A percentile compares a stretch with the other conserved stretches of the same genome.
Evolutionary conservation across 2,888 invertebrate species (phyloP).

Genomic region (Pachycephus smyrnensis): DNA sequence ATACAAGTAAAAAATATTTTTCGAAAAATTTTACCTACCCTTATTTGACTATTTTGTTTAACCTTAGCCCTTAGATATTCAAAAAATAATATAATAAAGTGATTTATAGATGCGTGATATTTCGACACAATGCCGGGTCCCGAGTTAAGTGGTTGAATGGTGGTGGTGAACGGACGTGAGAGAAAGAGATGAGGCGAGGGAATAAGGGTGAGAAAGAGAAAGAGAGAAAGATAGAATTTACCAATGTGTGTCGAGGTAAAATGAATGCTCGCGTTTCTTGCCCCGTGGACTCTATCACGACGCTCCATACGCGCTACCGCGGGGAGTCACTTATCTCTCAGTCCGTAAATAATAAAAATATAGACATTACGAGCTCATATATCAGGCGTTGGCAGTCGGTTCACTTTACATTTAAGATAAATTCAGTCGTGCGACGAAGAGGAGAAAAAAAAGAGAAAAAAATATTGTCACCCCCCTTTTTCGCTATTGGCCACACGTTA

Average conservation of each 20-base stretch:
- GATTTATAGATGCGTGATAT: constrained; percentile 59
- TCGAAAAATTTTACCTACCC: no score
- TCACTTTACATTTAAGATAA: constrained; percentile 59
- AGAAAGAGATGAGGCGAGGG: background rate
- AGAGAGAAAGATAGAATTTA: constrained; percentile 4
- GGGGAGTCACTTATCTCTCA: constrained; percentile 60
- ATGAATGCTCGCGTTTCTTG: constrained; percentile 58
- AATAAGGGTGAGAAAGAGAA: constrained; percentile 3
- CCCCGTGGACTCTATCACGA: constrained; percentile 53
- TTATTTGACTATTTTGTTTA: no score
- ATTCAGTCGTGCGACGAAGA: constrained; percentile 37
- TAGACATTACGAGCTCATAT: constrained; percentile 63
- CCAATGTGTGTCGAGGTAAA: constrained; percentile 47
- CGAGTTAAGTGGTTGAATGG: constrained; percentile 2
- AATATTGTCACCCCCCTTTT: background rate
- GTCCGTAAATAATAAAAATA: constrained; percentile 66
- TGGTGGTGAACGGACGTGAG: constrained; percentile 13
- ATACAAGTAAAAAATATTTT: no score
- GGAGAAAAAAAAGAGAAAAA: constrained; percentile 5
- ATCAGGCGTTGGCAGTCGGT: constrained; percentile 53
- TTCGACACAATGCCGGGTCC: constrained; percentile 52
- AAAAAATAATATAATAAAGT: constrained; percentile 22
- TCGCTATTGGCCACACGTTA: no score
- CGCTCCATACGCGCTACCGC: constrained; percentile 37
- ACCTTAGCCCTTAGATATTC: no score